These are phyloP conservation scores for Paradisaea rubra DNA, from an alignment of 2,113 vertebrate genomes.

Conservation along the genomic window DNA sequence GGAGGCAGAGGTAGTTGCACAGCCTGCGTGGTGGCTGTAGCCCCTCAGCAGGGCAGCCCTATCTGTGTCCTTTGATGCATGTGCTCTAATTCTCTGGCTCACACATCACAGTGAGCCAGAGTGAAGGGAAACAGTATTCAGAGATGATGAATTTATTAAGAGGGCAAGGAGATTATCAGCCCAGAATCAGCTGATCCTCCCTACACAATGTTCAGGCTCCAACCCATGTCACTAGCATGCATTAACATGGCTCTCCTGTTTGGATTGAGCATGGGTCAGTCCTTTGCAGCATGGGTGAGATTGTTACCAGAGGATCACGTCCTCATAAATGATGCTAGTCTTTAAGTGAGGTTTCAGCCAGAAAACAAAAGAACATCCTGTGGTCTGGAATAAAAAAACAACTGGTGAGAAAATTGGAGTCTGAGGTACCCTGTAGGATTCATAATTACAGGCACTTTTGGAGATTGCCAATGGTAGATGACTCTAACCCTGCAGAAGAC, in stretches of 20 bases:
- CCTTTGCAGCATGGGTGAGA: not conserved
- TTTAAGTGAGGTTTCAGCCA: not conserved
- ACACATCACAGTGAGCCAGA: not conserved
- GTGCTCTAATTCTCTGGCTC: not conserved
- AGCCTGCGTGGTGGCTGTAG: accelerated
- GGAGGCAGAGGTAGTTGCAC: not conserved
- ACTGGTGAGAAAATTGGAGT: not conserved
- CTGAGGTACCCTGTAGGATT: not conserved
- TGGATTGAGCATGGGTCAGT: not conserved
- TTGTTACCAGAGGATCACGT: not conserved
- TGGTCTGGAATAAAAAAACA: not conserved
- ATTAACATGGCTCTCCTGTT: not conserved
- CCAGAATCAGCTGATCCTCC: not conserved
- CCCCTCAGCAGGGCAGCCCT: not conserved
- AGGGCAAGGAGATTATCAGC: not conserved
- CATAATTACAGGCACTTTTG: not conserved
- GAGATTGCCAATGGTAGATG: not conserved
- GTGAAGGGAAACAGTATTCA: not conserved
- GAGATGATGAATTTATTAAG: not conserved
- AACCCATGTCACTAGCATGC: not conserved
- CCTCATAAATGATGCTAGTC: not conserved
- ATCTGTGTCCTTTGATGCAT: not conserved
- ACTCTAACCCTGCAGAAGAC: not conserved
- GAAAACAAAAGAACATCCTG: not conserved
- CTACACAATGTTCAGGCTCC: not conserved